These are phyloP conservation scores for Latrodectus hesperus DNA, from an alignment of 2,888 invertebrate species.

Conservation along the genomic window DNA sequence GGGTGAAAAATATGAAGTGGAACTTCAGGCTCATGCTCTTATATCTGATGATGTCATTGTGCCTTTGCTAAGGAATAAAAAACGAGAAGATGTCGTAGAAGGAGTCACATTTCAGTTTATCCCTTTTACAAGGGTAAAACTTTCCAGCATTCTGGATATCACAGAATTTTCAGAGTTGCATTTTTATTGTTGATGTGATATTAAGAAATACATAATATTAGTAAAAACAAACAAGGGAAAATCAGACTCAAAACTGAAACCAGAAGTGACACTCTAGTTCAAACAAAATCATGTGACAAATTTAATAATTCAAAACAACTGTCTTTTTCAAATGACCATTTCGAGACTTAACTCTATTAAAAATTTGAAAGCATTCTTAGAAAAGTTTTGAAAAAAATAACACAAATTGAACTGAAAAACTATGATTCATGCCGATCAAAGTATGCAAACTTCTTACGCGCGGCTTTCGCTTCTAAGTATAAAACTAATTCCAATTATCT, in stretches of 20 bases:
- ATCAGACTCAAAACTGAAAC: too few relatives aligned
- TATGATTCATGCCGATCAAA: conserved; percentile 39
- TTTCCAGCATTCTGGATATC: conserved; percentile 66
- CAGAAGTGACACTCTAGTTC: too few relatives aligned
- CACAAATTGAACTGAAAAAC: too few relatives aligned
- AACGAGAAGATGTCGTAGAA: conserved; percentile 67
- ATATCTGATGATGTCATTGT: conserved; percentile 69
- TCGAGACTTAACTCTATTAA: too few relatives aligned
- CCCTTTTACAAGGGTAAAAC: conserved; percentile 66
- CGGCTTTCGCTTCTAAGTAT: not conserved
- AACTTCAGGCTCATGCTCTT: conserved; percentile 67
- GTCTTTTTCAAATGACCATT: too few relatives aligned
- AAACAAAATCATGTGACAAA: too few relatives aligned
- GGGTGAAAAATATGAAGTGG: conserved; percentile 69
- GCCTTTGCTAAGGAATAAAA: conserved; percentile 66
- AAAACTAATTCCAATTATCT: too few relatives aligned
- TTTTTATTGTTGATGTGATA: conserved; percentile 67
- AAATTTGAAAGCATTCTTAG: too few relatives aligned
- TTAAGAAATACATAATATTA: too few relatives aligned
- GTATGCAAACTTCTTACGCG: conserved; percentile 21
- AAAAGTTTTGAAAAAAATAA: too few relatives aligned
- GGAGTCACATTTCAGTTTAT: conserved; percentile 70
- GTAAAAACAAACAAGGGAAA: too few relatives aligned
- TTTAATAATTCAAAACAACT: too few relatives aligned
- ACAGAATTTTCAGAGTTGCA: conserved; percentile 69